Base-by-base conservation (phyloP, 2,113 vertebrate species). In the Dinomys branickii region DNA sequence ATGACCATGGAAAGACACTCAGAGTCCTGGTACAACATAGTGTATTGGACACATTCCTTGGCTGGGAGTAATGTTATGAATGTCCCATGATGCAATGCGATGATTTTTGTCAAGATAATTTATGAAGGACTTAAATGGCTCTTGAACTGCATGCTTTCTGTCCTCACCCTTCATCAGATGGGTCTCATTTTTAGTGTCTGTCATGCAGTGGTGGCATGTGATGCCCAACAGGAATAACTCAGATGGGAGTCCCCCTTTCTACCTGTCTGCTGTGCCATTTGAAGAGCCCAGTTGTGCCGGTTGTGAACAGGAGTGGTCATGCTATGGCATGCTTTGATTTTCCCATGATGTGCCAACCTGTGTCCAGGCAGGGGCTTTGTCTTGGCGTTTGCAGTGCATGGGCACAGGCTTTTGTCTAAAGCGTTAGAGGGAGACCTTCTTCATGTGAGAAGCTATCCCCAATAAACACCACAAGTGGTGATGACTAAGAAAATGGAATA, bases 121-220 rank as follows among this genome's bases (percentile, higher is more conserved):
- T 2, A 2, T 12, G 35, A 89, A 81, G 47, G 63, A 65, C 80
- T 59, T 38, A 30, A 30, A 19, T 82, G n/a, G 35, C 11, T 47
- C 9, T 10, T 81, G 75, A 77, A 14, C 24, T 58, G 52, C 35
- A 35, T 44, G 58, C 9, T n/a, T 65, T n/a, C 2, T 0, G 5
- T 7, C 19, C 47, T 44, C 44, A 5, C 47, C 50, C 0, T 26
- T 33, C 41, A 14, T 13, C 35, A 7, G 7, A 1, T 13, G 1
- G n/a, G n/a, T 75, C 61, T 35, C n/a, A 9, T 67, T 24, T 4
- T 89, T 26, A 38, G 44, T 16, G 22, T 20, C 17, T 67, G 56
- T 78, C 28, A 8, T 17, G 7, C n/a, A 44, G 9, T 3, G 1
- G 10, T 35, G n/a, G 33, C 67, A 5, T 6, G 11, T 38, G 80